A percentile compares a stretch with the other conserved stretches of the same genome.
Conservation (phyloP, 2,113 vertebrate genomes). For the Phrynosoma platyrhinos region DNA sequence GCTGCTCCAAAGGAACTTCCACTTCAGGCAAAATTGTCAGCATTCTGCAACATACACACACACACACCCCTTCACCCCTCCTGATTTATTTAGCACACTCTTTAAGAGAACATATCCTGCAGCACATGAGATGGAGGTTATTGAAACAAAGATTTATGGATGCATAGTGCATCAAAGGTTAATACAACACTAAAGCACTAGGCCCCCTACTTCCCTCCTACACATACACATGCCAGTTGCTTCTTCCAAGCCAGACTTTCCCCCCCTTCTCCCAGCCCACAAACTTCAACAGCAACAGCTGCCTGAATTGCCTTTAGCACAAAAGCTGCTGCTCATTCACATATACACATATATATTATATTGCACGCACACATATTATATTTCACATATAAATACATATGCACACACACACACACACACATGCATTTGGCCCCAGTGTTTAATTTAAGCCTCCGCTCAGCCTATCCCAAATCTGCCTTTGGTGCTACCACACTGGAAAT, state of each 20-base stretch:
- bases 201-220: neutral
- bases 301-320: constrained; percentile 31
- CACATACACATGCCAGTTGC: neutral
- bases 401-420: neutral
- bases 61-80: neutral
- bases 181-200: constrained; percentile 7
- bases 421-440: neutral
- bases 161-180: constrained; percentile 21
- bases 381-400: neutral
- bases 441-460: neutral
- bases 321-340: constrained; percentile 25
- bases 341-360: neutral
- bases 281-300: constrained; percentile 34
- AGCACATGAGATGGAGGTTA: neutral
- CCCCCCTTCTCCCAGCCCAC: neutral
- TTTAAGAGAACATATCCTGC: constrained; percentile 1
- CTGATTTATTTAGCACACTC: constrained; percentile 3
- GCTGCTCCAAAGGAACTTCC: neutral
- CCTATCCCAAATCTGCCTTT: neutral
- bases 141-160: constrained; percentile 33
- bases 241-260: neutral
- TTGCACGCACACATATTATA: neutral
- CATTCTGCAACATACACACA: neutral
- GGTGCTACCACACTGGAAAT: neutral
- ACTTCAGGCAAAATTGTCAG: constrained; percentile 19